Conservation (phyloP, 1,140 invertebrate genomes). For the Mylabris phalerata region DNA sequence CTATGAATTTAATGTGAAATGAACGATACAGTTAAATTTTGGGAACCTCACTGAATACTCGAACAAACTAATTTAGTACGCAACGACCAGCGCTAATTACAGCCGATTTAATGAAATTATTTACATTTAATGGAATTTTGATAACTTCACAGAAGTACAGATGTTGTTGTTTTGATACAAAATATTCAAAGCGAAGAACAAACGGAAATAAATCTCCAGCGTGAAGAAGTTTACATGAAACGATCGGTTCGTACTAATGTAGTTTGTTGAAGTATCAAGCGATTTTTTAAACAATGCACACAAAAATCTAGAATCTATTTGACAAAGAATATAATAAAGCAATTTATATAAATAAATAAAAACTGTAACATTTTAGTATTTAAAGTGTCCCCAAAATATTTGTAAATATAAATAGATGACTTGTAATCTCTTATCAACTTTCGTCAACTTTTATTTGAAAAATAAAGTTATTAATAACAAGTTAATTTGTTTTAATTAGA, state of each 20-base stretch:
- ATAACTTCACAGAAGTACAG: background rate
- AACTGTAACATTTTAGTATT: slow-evolving; percentile 11
- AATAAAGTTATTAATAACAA: slow-evolving; percentile 14
- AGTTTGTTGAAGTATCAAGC: background rate
- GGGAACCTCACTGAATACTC: too few relatives aligned
- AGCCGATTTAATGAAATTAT: too few relatives aligned
- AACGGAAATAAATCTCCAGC: background rate
- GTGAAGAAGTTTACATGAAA: too few relatives aligned
- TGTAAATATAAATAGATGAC: slow-evolving; percentile 11
- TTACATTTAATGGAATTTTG: too few relatives aligned
- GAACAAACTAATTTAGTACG: too few relatives aligned
- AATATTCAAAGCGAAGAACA: background rate
- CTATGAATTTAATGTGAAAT: too few relatives aligned
- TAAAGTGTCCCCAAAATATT: slow-evolving; percentile 13
- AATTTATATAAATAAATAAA: slow-evolving; percentile 3
- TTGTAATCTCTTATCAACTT: slow-evolving; percentile 6
- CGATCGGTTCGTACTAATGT: background rate
- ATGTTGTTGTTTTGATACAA: background rate
- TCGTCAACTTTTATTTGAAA: slow-evolving; percentile 1
- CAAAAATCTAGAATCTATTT: background rate
- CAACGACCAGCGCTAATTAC: too few relatives aligned
- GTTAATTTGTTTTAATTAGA: slow-evolving; percentile 1
- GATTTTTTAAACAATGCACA: slow-evolving; percentile 6
- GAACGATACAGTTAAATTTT: too few relatives aligned
- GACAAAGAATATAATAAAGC: too few relatives aligned